Conservation (phyloP, 2,797 vertebrate genomes). For the Tympanoctomys barrerae region DNA sequence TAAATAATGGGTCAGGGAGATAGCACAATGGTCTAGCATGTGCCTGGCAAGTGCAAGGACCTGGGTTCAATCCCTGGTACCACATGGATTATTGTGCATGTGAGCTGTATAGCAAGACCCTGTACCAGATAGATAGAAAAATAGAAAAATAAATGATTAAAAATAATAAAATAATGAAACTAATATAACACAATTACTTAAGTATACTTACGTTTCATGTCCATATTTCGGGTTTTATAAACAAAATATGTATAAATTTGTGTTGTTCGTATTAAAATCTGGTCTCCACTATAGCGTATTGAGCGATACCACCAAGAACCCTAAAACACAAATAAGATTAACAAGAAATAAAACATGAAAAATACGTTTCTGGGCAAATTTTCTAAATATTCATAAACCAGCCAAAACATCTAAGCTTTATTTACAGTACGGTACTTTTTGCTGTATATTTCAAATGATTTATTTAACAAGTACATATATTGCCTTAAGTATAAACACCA, state of each 20-base stretch:
- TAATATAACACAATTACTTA: conserved; percentile 1
- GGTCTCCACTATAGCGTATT: conserved; percentile 98
- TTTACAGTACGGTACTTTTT: conserved; percentile 47
- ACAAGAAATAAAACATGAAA: conserved; percentile 60
- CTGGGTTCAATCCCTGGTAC: no score
- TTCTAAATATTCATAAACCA: conserved; percentile 60
- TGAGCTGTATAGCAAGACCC: no score
- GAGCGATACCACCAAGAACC: conserved; percentile 99
- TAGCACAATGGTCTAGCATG: no score
- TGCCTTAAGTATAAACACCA: conserved; percentile 1
- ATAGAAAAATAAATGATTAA: no score
- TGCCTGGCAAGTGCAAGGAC: no score
- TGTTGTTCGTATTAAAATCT: conserved; percentile 99
- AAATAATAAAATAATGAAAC: conserved; percentile 22
- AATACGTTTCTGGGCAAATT: conserved; percentile 50
- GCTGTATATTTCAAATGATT: conserved; percentile 46
- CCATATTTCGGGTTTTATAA: conserved; percentile 99
- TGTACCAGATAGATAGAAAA: no score
- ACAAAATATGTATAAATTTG: conserved; percentile 99
- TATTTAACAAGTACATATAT: conserved; percentile 48
- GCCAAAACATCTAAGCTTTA: conserved; percentile 35
- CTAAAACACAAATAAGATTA: conserved; percentile 86
- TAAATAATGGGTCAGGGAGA: background rate
- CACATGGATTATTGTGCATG: no score
- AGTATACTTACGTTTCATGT: conserved; percentile 97